Evolutionary conservation across 2,113 vertebrate genomes (phyloP), one percentile per base, ranked within the genome.

Genomic region (Scopus umbretta): DNA sequence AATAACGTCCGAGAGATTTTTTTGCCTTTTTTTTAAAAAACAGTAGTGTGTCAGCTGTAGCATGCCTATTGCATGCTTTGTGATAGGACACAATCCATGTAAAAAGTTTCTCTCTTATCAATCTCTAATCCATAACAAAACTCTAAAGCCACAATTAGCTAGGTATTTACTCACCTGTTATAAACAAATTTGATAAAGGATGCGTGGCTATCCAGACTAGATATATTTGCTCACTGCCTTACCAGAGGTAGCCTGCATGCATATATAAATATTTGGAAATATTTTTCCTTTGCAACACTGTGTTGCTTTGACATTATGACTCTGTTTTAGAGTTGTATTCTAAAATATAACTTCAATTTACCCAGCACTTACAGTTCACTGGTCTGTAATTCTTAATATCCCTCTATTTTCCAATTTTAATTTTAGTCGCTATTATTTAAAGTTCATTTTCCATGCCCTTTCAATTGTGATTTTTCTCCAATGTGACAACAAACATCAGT

Each of bases 351-450:
- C 63, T 91, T 92, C 81, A 90, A 80, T 91, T 94, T 96, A 88
- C 23, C 52, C 63, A 87, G 80, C 10, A 10, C 80, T 94, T 90
- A 92, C 78, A 94, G 92, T 87, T 95, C 96, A 96, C 34, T 89
- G 86, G 76, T 94, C 91, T 95, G 91, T 61, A 94, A 93, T 95
- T 94, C 76, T 88, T 93, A 95, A 78, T 84, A 96, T 68, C 80
- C 40, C 47, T 80, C n/a, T 82, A 68, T 79, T 93, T 94, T 85
- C 84, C 81, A 45, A 66, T 94, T 89, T 91, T 92, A 66, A 89
- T 93, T 95, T 94, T 72, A 87, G 74, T 63, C 0, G 0, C 55
- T 92, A 63, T 91, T 89, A 84, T 84, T 85, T 92, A 72, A 96
- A 94, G 68, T 87, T 87, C 56, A 87, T 81, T 91, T 91, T 96